Conservation (phyloP, 2,888 invertebrate genomes). For the Campaea margaritaria region DNA sequence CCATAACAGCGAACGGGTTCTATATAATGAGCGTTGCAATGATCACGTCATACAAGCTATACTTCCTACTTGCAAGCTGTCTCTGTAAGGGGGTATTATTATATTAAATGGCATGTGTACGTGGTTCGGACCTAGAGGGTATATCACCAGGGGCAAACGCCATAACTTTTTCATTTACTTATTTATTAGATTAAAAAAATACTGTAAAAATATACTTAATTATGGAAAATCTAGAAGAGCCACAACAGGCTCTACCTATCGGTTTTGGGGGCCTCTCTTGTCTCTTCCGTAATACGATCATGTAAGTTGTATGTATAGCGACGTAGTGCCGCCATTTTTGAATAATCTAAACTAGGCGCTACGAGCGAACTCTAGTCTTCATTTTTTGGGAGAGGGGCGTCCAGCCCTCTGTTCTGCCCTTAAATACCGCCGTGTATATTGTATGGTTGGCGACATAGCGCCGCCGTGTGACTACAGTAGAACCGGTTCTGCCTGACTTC, state of each 20-base stretch:
- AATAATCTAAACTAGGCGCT: too few relatives aligned
- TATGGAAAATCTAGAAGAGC: too few relatives aligned
- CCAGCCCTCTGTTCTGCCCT: not conserved
- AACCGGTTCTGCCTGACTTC: constrained; percentile 72
- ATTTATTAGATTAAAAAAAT: too few relatives aligned
- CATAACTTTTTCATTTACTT: not conserved
- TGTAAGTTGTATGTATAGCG: too few relatives aligned
- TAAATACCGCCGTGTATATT: not conserved
- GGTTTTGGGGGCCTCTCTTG: too few relatives aligned
- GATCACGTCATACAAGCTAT: constrained; percentile 59
- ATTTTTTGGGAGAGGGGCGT: not conserved
- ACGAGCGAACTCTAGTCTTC: too few relatives aligned
- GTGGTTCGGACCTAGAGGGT: constrained; percentile 31
- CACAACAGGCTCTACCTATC: too few relatives aligned
- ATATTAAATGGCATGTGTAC: constrained; percentile 74
- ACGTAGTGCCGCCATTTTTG: too few relatives aligned
- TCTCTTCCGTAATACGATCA: too few relatives aligned
- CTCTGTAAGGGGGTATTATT: constrained; percentile 67
- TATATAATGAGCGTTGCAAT: constrained; percentile 54
- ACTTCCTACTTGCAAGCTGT: constrained; percentile 67
- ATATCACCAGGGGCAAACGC: constrained; percentile 1
- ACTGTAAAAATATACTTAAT: too few relatives aligned
- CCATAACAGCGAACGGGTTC: constrained; percentile 47
- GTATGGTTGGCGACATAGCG: constrained; percentile 57
- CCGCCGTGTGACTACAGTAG: constrained; percentile 47